Evolutionary conservation across 2,113 vertebrate genomes (phyloP), one percentile per base, ranked within the genome.

Genomic region (Cairina moschata): DNA sequence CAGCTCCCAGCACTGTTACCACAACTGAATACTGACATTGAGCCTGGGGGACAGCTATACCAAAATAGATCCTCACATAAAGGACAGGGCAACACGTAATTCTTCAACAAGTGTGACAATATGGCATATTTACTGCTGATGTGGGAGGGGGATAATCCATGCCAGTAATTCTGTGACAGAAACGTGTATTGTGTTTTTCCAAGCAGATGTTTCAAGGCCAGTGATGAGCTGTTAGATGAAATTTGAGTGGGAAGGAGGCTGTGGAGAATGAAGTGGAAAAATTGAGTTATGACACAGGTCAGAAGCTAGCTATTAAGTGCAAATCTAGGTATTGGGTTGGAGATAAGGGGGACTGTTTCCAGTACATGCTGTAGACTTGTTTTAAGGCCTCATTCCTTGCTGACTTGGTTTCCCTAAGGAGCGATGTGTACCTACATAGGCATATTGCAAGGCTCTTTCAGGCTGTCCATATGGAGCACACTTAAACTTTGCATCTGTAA

Each of bases 211-310:
- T 82, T 96, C 82, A 91, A 74, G 91, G 73, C 34, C 8, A 78
- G 60, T 72, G 69, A 55, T 86, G 46, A 88, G 21, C 42, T 79
- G 59, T 89, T 90, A 91, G 74, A 88, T 80, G 68, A 91, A 52
- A 82, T n/a, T 18, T 77, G 83, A 94, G 71, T 91, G 78, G 80
- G 44, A 58, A 91, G 55, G 63, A 88, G 67, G 74, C 50, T 85
- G 75, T 92, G 91, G 54, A 92, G 58, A 90, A 86, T 78, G 40
- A 94, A 92, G 54, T 81, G n/a, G 75, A 71, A 71, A 38, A 28
- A 23, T 29, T 9, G 38, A 90, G 22, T 42, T 87, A 28, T 1
- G n/a, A 40, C 29, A 79, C 46, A 66, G 86, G 93, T 85, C 82
- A 72, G 74, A 91, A 89, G 63, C 26, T 59, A 80, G 36, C 42